These are phyloP conservation scores for Oreochromis mossambicus DNA, from an alignment of 2,797 vertebrate species.

Conservation along the genomic window DNA sequence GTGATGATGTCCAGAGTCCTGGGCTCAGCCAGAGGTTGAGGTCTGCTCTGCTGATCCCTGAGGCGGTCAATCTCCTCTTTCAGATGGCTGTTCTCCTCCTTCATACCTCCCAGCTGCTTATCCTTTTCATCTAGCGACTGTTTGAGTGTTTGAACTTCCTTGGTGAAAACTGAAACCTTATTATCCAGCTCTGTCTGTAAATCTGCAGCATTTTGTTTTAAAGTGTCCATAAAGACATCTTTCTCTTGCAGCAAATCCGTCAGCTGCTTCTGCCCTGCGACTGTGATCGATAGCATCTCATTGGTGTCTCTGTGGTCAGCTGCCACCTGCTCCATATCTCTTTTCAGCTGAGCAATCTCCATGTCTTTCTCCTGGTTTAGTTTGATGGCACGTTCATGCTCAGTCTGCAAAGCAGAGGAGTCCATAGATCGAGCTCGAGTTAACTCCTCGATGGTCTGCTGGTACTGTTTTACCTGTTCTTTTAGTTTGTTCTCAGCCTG, in stretches of 20 bases:
- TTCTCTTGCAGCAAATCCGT: slow-evolving; percentile 90
- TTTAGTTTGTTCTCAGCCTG: slow-evolving; percentile 73
- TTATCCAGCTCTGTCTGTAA: slow-evolving; percentile 78
- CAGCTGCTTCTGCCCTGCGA: slow-evolving; percentile 89
- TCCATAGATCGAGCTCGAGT: slow-evolving; percentile 78
- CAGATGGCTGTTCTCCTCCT: slow-evolving; percentile 96
- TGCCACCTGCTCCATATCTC: slow-evolving; percentile 80
- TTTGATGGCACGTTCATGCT: slow-evolving; percentile 81
- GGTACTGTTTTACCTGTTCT: slow-evolving; percentile 81
- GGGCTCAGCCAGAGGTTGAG: slow-evolving; percentile 77
- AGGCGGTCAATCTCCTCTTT: slow-evolving; percentile 93
- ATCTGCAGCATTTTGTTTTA: slow-evolving; percentile 78
- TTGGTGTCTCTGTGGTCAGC: slow-evolving; percentile 84
- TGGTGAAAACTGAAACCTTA: slow-evolving; percentile 50
- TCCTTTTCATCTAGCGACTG: slow-evolving; percentile 90
- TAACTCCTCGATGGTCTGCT: slow-evolving; percentile 84
- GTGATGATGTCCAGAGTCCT: slow-evolving; percentile 87
- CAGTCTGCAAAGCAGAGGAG: slow-evolving; percentile 79
- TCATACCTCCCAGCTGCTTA: slow-evolving; percentile 87
- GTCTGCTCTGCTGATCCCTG: slow-evolving; percentile 88
- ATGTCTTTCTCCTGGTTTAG: slow-evolving; percentile 88
- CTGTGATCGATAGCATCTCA: slow-evolving; percentile 85
- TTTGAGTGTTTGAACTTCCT: slow-evolving; percentile 75
- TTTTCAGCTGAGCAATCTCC: slow-evolving; percentile 81
- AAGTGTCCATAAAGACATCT: slow-evolving; percentile 80